Base-by-base conservation (phyloP, 2,888 invertebrate species). In the Trissolcus brochymenae region DNA sequence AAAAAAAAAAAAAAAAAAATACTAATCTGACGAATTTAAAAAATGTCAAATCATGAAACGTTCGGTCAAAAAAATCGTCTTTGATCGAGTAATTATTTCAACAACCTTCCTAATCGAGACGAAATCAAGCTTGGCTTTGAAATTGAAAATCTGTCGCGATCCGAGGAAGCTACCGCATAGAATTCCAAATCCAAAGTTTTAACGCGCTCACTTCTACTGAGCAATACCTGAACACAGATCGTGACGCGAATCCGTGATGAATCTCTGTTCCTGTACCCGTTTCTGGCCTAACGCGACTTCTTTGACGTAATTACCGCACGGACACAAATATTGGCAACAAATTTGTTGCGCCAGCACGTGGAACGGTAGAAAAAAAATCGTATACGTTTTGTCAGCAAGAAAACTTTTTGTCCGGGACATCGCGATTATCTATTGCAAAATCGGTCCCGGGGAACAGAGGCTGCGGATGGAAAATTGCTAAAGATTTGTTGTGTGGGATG, bases 181-280 rank as follows among this genome's bases (percentile, higher is more conserved):
- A 68, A 68, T 68, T 54, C 60, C 59, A 25, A 60, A 51, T 25
- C 25, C 25, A 64, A 55, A 40, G 19, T 35, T 65, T 29, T 4
- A 29, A n/a, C 21, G 55, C 25, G 35, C 46, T 25, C 54, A 16
- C 46, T 46, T 46, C n/a, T 46, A 46, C 35, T 19, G 46, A 56
- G 56, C 25, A 50, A 21, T 64, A 71, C 56, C 71, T 62, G 41
- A 50, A 54, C 49, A 66, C 29, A 65, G 66, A 64, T 77, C 76
- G 59, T n/a, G 40, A 68, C 61, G 53, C 57, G 75, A 77, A 78
- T 61, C 61, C 67, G 57, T n/a, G 68, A 70, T 61, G 77, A 57
- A 78, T 67, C 68, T 68, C 35, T 49, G 68, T 72, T 68, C 59
- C 55, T 60, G 64, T 35, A 54, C 67, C 6, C 35, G 67, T 59